Evolutionary conservation across 2,888 invertebrate genomes (phyloP), one percentile per base, ranked within the genome.

Genomic region (Euplagia quadripunctaria): DNA sequence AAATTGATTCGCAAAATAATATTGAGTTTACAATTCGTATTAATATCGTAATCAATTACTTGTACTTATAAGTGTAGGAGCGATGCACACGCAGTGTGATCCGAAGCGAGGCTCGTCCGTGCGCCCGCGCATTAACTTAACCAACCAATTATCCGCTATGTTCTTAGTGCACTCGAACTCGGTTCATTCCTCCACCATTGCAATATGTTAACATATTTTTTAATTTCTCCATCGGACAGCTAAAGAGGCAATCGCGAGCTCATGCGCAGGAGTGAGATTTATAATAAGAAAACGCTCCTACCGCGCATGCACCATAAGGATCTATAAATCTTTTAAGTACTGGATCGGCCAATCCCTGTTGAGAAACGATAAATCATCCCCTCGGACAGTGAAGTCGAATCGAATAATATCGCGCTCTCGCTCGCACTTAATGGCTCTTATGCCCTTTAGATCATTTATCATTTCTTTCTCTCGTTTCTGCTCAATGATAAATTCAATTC

Each of bases 401-500:
- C 91, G 90, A 90, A 90, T 90, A 84, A 81, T 87, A 82, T 84
- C 85, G 78, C 90, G 83, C 83, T 94, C 94, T 87, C 92, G 80
- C 94, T 95, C 92, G 84, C 93, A 89, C 95, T 82, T 89, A 85
- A 76, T 80, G 80, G 78, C 81, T 77, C 86, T 87, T 88, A 89
- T 87, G 87, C 86, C 83, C 85, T 82, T 85, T 81, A 85, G 91
- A 94, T 95, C 94, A 95, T 96, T 96, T 95, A 96, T 96, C 95
- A 95, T 94, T 92, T 91, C 89, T 89, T 90, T 92, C 92, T 95
- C 94, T 94, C 95, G 92, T 91, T 94, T 88, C 91, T 93, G 91
- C 94, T 87, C 94, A 94, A 93, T 95, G 94, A 96, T 96, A 95
- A 95, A 95, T 96, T 95, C 95, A 95, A 95, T 96, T 94, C 95